Evolutionary conservation across 2,888 invertebrate genomes (phyloP).

Genomic region (Merodon equestris): DNA sequence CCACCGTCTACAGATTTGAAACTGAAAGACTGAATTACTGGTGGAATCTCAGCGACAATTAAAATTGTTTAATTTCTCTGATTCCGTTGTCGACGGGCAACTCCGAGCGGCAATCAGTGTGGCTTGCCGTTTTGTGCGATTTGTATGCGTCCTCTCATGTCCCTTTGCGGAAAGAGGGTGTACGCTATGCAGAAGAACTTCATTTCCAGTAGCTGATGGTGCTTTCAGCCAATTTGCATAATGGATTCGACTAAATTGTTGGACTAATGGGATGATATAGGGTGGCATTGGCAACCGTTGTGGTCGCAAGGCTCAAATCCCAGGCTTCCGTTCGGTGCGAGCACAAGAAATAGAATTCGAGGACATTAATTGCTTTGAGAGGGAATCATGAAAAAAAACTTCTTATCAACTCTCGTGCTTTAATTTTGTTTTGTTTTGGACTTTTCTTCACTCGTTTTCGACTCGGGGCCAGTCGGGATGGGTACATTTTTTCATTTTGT

Average conservation of each 20-base stretch:
- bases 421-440: too few species aligned
- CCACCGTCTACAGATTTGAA: not conserved
- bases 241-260: conserved; percentile 62
- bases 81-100: not conserved
- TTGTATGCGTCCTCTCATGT: conserved; percentile 29
- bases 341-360: conserved; percentile 52
- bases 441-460: too few species aligned
- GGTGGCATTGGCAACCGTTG: too few species aligned
- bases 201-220: not conserved
- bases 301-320: conserved; percentile 14
- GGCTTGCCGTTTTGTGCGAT: conserved; percentile 61
- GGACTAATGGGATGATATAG: too few species aligned
- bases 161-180: too few species aligned
- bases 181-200: too few species aligned
- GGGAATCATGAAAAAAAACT: conserved; percentile 37
- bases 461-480: too few species aligned
- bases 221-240: conserved; percentile 65
- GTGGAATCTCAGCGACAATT: conserved; percentile 51
- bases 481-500: too few species aligned
- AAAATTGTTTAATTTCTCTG: conserved; percentile 61
- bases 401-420: too few species aligned
- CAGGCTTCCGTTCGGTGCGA: conserved; percentile 20
- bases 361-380: conserved; percentile 57
- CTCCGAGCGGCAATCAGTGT: conserved; percentile 44
- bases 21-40: conserved; percentile 6